Evolutionary conservation across 2,888 invertebrate genomes (phyloP), one percentile per base, ranked within the genome.

Genomic region (Graphium colonna): DNA sequence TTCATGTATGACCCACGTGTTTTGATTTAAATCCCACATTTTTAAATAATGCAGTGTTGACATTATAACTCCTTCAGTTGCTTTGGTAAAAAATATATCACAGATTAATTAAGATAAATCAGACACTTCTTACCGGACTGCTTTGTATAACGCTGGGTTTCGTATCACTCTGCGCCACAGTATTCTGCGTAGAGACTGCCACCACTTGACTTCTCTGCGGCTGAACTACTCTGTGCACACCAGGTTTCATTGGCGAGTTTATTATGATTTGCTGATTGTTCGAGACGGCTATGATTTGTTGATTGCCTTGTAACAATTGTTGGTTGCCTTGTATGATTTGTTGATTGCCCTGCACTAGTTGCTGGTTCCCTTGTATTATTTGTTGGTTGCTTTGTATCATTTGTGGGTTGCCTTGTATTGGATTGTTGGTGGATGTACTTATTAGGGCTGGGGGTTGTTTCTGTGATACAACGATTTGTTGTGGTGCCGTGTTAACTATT

Each of bases 211-310:
- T 63, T 49, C 79, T 80, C 7, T 79, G 75, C 57, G 79, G 79
- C 51, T 73, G 75, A 1, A 77, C 75, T 7, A 83, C 75, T 54
- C 83, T 75, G 45, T 85, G 84, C 0, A 79, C 73, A 1, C 68
- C 73, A 0, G 73, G 59, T 55, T 87, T 87, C 65, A 82, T 70
- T 0, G 85, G 77, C 0, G 87, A 57, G 57, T 82, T 86, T 73
- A 86, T 72, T 56, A 88, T 79, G 1, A 87, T 79, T 63, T 83
- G 83, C 60, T 89, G 89, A 59, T 83, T 88, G 57, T 73, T 84
- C 0, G 87, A 81, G 1, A 88, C 82, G 0, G 82, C 67, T 55
- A 88, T 83, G 15, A 87, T 82, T 56, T 87, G 86, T 55, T 80
- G 82, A 56, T 71, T 76, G 17, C 79, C 77, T 69, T 78, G 75